Evolutionary conservation across 2,888 invertebrate genomes (phyloP).

Genomic region (Napeogenes inachia): DNA sequence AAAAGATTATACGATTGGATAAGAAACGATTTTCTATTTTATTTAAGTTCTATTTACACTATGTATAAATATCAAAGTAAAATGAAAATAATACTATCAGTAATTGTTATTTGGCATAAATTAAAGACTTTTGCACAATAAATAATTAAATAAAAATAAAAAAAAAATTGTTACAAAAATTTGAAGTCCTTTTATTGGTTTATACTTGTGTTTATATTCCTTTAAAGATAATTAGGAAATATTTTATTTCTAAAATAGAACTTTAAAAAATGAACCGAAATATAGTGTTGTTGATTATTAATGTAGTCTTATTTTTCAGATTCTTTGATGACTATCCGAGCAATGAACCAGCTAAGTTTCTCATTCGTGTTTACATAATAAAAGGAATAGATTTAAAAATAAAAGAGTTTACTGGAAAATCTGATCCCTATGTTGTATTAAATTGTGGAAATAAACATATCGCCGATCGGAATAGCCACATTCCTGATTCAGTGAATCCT

Average conservation of each 20-base stretch:
- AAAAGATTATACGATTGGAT: background rate
- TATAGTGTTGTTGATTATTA: too few species aligned
- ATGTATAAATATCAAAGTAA: too few species aligned
- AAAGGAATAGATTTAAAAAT: constrained; percentile 84
- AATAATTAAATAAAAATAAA: too few species aligned
- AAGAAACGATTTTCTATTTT: background rate
- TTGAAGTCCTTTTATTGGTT: too few species aligned
- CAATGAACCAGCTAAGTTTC: constrained; percentile 78
- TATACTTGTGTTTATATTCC: too few species aligned
- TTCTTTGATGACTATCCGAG: constrained; percentile 79
- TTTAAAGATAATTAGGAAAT: too few species aligned
- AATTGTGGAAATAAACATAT: constrained; percentile 79
- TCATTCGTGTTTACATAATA: constrained; percentile 87
- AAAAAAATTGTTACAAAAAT: too few species aligned
- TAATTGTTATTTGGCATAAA: too few species aligned
- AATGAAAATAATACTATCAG: too few species aligned
- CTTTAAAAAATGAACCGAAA: too few species aligned
- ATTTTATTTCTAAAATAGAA: too few species aligned
- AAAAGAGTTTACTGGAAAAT: constrained; percentile 82
- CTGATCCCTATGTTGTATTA: constrained; percentile 87
- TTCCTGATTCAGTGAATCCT: constrained; percentile 86
- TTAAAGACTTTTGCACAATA: too few species aligned
- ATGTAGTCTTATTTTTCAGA: constrained; percentile 44
- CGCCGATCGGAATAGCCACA: constrained; percentile 82
- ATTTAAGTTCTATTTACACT: background rate